These are phyloP conservation scores for Dryas iulia DNA, from an alignment of 1,140 invertebrate species.

Conservation along the genomic window DNA sequence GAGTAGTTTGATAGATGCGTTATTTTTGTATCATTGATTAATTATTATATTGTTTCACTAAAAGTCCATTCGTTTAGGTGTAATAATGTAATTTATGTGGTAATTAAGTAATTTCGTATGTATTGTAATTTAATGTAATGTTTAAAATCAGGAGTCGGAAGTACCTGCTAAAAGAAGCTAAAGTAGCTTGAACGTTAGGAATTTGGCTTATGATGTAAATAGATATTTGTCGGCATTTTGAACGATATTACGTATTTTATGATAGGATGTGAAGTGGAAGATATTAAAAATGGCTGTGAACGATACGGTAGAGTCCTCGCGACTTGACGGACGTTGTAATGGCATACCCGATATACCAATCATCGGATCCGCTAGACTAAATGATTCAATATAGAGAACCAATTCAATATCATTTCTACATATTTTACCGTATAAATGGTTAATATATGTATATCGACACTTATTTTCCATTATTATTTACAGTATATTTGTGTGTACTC, in stretches of 20 bases:
- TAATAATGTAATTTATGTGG: neutral
- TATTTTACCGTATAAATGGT: too few relatives aligned
- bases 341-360: neutral
- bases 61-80: slow-evolving; percentile 16
- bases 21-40: slow-evolving; percentile 30
- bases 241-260: neutral
- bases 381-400: neutral
- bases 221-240: neutral
- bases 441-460: too few relatives aligned
- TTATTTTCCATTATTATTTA: too few relatives aligned
- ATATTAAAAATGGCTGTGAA: slow-evolving; percentile 1
- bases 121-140: neutral
- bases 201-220: neutral
- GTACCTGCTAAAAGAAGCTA: slow-evolving; percentile 41
- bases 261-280: neutral
- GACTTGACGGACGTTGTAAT: neutral
- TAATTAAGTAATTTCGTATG: neutral
- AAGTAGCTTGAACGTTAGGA: neutral
- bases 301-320: neutral
- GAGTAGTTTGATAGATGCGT: slow-evolving; percentile 24
- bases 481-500: too few relatives aligned
- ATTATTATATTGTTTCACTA: slow-evolving; percentile 4
- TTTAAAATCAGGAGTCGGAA: slow-evolving; percentile 44
- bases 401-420: neutral
- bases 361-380: neutral